phyloP scores from a whole-genome alignment of 2,888 invertebrate species.

The Neoscelio sp. region DNA sequence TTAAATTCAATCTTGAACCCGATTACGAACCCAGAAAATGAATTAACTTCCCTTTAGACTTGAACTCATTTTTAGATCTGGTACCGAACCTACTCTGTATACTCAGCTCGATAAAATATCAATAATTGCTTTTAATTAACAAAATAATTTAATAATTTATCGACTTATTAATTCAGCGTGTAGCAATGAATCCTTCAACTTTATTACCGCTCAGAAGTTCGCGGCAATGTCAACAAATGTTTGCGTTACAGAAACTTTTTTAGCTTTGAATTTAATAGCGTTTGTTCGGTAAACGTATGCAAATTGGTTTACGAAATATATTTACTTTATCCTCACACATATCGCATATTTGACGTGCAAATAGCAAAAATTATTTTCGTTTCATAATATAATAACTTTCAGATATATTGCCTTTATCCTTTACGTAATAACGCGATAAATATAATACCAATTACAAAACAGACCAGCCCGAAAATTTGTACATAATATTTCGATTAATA shows the following conservation, averaged over 20 bases:
- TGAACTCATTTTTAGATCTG: no score
- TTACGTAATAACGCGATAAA: slow-evolving; percentile 5
- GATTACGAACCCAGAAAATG: no score
- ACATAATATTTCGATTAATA: slow-evolving; percentile 4
- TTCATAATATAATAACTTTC: slow-evolving; percentile 23
- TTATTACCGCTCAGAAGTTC: slow-evolving; percentile 18
- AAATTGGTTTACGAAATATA: slow-evolving; percentile 60
- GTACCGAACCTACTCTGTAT: no score
- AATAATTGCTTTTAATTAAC: slow-evolving; percentile 16
- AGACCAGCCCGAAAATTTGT: neutral
- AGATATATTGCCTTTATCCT: slow-evolving; percentile 1
- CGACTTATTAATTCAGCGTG: no score
- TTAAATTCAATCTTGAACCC: no score
- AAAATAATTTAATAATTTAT: slow-evolving; percentile 16
- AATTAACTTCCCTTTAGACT: no score
- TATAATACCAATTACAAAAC: slow-evolving; percentile 5
- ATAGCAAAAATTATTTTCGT: slow-evolving; percentile 26
- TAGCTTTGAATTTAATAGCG: slow-evolving; percentile 57
- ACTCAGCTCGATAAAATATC: no score
- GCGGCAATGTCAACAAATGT: slow-evolving; percentile 33
- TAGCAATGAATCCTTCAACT: slow-evolving; percentile 1
- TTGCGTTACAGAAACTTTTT: slow-evolving; percentile 51
- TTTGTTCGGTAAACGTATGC: slow-evolving; percentile 55
- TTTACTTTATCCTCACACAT: slow-evolving; percentile 45
- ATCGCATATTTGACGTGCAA: slow-evolving; percentile 17